phyloP scores from a whole-genome alignment of 2,113 vertebrate genomes.

The Cinclus cinclus region DNA sequence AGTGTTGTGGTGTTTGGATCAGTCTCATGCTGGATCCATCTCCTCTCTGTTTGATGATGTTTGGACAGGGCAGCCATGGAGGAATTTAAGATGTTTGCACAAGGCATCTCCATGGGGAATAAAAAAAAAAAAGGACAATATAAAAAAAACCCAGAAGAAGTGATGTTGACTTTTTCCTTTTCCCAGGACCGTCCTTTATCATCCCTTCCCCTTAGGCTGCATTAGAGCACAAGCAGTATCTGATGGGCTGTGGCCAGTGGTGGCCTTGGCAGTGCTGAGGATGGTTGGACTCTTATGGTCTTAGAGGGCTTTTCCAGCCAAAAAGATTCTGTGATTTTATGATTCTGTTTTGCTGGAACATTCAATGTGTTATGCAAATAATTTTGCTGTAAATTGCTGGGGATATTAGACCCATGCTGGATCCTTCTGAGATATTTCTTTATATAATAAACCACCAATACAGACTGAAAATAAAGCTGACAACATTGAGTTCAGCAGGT shows the following conservation, averaged over 20 bases:
- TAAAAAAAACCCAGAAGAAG: background rate
- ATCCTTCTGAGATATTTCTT: background rate
- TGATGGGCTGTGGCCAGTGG: background rate
- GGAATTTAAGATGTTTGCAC: background rate
- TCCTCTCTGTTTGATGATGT: background rate
- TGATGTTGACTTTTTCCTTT: background rate
- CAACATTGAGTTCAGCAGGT: background rate
- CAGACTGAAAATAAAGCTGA: background rate
- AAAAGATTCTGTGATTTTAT: background rate
- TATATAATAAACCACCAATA: background rate
- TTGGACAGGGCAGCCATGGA: background rate
- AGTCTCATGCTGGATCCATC: background rate
- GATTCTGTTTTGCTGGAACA: background rate
- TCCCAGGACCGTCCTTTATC: background rate
- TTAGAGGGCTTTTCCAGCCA: background rate
- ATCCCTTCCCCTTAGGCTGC: background rate
- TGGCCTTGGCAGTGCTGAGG: background rate
- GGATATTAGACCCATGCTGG: background rate
- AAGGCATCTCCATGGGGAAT: background rate
- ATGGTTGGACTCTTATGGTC: fast-evolving
- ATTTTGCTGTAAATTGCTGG: background rate
- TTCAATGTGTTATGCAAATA: background rate
- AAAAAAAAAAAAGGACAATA: too few species aligned
- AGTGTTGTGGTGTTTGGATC: too few species aligned
- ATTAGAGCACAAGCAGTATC: background rate